Percentiles rank a stretch among this genome's conserved stretches.
These are phyloP conservation scores for Echiichthys vipera DNA, from an alignment of 2,797 vertebrate species.

Conservation along the genomic window DNA sequence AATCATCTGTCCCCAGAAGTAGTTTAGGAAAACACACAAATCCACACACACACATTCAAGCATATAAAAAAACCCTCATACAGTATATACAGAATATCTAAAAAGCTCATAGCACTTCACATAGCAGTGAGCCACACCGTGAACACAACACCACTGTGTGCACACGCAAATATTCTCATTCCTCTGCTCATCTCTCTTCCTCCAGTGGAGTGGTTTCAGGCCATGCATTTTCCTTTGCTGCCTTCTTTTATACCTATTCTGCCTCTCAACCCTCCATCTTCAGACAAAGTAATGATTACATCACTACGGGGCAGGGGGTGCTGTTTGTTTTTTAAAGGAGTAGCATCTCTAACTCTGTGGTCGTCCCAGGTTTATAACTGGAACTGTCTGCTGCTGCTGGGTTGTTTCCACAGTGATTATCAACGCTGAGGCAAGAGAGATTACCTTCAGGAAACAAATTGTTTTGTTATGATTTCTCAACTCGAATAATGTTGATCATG, in stretches of 20 bases:
- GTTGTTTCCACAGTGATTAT: slow-evolving; percentile 68
- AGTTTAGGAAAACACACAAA: slow-evolving; percentile 9
- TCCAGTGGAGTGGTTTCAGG: slow-evolving; percentile 37
- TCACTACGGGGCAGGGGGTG: slow-evolving; percentile 49
- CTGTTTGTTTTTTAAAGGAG: slow-evolving; percentile 49
- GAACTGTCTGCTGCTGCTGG: slow-evolving; percentile 35
- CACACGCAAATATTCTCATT: slow-evolving; percentile 11
- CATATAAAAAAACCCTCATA: slow-evolving; percentile 17
- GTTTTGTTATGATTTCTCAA: slow-evolving; percentile 60
- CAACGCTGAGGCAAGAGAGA: slow-evolving; percentile 49
- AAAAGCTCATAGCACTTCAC: slow-evolving; percentile 12
- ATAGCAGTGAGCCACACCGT: slow-evolving; percentile 6
- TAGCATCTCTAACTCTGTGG: slow-evolving; percentile 39
- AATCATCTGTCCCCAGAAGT: slow-evolving; percentile 26
- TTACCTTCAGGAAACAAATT: slow-evolving; percentile 65
- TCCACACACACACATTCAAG: slow-evolving; percentile 3
- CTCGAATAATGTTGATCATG: slow-evolving; percentile 42
- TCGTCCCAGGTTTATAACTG: slow-evolving; percentile 49
- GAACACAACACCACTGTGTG: slow-evolving; percentile 2
- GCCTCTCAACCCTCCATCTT: slow-evolving; percentile 42
- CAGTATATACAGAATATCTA: too few species aligned
- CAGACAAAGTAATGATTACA: slow-evolving; percentile 64
- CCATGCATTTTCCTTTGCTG: slow-evolving; percentile 20
- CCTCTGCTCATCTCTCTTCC: slow-evolving; percentile 10
- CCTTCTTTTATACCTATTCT: slow-evolving; percentile 29